Percentiles rank a stretch among this genome's conserved stretches.
phyloP scores from a whole-genome alignment of 2,113 vertebrate species.

The Meriones unguiculatus region DNA sequence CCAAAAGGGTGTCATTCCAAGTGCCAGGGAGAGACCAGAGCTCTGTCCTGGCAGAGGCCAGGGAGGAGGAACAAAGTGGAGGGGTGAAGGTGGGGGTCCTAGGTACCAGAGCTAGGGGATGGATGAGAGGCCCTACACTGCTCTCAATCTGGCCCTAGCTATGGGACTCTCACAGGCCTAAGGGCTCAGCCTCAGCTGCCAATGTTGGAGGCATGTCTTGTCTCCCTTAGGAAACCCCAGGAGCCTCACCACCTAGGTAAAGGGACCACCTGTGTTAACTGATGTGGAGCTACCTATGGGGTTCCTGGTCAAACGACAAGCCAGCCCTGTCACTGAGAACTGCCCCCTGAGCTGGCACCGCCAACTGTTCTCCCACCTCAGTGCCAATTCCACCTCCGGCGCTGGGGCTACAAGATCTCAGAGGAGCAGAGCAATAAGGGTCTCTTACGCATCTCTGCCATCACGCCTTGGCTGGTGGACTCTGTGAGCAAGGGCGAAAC shows the following conservation, averaged over 20 bases:
- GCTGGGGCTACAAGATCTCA: neutral
- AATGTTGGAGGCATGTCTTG: too few relatives aligned
- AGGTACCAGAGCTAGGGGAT: neutral
- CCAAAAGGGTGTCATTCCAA: neutral
- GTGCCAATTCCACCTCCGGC: neutral
- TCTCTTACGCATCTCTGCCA: neutral
- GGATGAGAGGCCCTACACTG: neutral
- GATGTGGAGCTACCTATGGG: neutral
- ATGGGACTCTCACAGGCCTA: neutral
- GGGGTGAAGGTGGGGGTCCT: neutral
- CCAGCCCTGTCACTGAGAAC: neutral
- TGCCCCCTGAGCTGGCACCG: neutral
- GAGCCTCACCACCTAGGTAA: neutral
- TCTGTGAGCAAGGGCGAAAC: neutral
- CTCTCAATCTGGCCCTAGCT: neutral
- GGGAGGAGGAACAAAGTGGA: neutral
- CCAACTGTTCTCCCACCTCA: neutral
- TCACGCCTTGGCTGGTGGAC: neutral
- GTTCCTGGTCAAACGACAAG: slow-evolving; percentile 9
- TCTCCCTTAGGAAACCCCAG: neutral
- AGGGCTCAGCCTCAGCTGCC: neutral
- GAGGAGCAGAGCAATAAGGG: neutral
- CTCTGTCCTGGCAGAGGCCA: neutral
- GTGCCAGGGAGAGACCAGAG: neutral
- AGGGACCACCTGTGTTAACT: neutral